Evolutionary conservation across 2,888 invertebrate species (phyloP), one percentile per base, ranked within the genome.

Genomic region (Clunio marinus): DNA sequence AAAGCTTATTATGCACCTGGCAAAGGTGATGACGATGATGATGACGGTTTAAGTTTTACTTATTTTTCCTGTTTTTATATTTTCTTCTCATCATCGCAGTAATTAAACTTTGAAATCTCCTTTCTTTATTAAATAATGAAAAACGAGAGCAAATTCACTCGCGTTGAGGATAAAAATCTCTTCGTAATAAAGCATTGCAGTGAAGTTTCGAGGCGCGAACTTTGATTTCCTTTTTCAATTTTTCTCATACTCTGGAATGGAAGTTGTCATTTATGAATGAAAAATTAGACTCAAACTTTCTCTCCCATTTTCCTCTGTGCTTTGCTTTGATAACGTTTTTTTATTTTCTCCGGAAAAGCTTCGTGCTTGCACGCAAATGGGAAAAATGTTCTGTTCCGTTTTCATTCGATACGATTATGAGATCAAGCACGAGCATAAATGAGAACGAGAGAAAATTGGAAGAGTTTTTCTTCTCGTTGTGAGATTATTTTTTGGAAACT

Each of bases 401-500:
- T 51, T 51, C 51, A 17, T 17, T 51, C 4, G 32, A 32, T 5
- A 15, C 51, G 22, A 51, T 51, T 17, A 22, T 41, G 20, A 51
- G 45, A 17, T 20, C 32, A 45, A 46, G 13, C 8, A 15, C 25
- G 63, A 65, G 45, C 13, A 15, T 37, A 37, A 37, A 62, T 10
- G 7, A 25, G 25, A 17, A 13, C 22, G 51, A 62, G 51, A 51
- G 45, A 7, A 32, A 32, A 32, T 32, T 32, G 35, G 45, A 45
- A 15, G 45, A 45, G 15, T 20, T 22, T 51, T 51, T 51, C 51
- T n/a, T 51, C 51, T 51, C 51, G 37, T 20, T 57, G 15, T 46
- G 45, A 65, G 24, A 17, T 46, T 57, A 25, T 57, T 37, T 46
- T 65, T 46, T 20, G 37, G 62, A 62, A 62, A 37, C 10, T 22